Evolutionary conservation across 2,113 vertebrate genomes (phyloP), one percentile per base, ranked within the genome.

Genomic region (Todiramphus saurophagus): DNA sequence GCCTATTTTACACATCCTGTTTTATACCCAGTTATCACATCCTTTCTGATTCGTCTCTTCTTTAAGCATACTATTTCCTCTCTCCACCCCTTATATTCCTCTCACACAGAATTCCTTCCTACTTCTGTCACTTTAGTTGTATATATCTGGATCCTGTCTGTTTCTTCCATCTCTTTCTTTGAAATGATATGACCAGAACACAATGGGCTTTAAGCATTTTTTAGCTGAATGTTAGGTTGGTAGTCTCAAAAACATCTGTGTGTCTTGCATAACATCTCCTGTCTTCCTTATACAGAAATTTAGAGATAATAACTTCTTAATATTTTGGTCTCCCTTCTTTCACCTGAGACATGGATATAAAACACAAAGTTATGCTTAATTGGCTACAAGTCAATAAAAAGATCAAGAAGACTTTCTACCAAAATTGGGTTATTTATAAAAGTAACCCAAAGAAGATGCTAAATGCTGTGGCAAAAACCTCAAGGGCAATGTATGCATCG

Each of bases 11-110:
- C 8, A 5, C 58, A 31, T 35, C 67, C 72, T 64, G 23, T 0
- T 60, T 70, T n/a, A 51, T 30, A 73, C 30, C 39, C 24, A 7
- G 2, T 18, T 44, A 44, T 59, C 72, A 10, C 75, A 67, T 37
- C 60, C 60, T 55, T 69, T 76, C 88, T 77, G 83, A 68, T 93
- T 88, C 85, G 70, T 64, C 79, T 60, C 72, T 91, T 77, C 63
- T 39, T 69, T 55, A 7, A 39, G 50, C 41, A 35, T 15, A 18
- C 39, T 44, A 12, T 13, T 80, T 66, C 67, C 50, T 73, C 51
- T 37, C 55, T 87, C 30, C 33, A 27, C 53, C 82, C 73, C 87
- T 91, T 66, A 5, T 17, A 70, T 51, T 83, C 39, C 43, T 35
- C 72, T 92, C 85, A 56, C 78, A 80, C 24, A 44, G 51, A 53